phyloP scores from a whole-genome alignment of 1,140 invertebrate species.

The Oncopeltus fasciatus region DNA sequence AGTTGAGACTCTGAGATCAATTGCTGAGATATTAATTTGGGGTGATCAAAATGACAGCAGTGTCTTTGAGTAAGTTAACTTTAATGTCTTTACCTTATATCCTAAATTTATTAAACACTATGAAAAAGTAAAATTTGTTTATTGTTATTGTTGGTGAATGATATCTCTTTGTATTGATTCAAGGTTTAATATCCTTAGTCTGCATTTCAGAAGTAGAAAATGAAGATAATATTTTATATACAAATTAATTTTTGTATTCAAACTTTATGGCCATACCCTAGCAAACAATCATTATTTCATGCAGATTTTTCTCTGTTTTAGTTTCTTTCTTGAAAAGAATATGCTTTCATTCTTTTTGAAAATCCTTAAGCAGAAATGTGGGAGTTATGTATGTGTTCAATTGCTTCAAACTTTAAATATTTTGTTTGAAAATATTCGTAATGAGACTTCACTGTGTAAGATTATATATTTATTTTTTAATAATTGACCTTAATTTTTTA shows the following conservation, averaged over 20 bases:
- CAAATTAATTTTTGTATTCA: no score
- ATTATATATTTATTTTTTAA: slow-evolving; percentile 24
- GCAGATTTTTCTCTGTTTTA: no score
- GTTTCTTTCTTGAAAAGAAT: slow-evolving; percentile 97
- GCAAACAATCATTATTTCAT: no score
- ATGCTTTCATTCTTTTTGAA: slow-evolving; percentile 96
- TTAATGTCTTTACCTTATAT: background rate
- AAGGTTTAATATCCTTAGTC: background rate
- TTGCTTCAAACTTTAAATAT: slow-evolving; percentile 96
- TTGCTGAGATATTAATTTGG: slow-evolving; percentile 99
- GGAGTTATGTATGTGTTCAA: slow-evolving; percentile 94
- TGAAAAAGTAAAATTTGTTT: background rate
- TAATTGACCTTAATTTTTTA: background rate
- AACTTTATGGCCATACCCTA: no score
- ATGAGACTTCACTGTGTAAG: slow-evolving; percentile 97
- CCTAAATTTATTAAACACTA: background rate
- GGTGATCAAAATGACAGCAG: slow-evolving; percentile 99
- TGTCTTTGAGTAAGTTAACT: slow-evolving; percentile 89
- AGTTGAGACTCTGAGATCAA: slow-evolving; percentile 92
- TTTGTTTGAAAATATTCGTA: slow-evolving; percentile 96
- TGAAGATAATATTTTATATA: no score
- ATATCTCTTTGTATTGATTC: background rate
- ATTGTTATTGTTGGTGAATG: background rate
- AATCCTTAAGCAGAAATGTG: slow-evolving; percentile 95
- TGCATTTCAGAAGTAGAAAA: no score